A percentile compares a stretch with the other conserved stretches of the same genome.
Conservation (phyloP, 1,140 invertebrate genomes). For the Drosophila nigrodunni region DNA sequence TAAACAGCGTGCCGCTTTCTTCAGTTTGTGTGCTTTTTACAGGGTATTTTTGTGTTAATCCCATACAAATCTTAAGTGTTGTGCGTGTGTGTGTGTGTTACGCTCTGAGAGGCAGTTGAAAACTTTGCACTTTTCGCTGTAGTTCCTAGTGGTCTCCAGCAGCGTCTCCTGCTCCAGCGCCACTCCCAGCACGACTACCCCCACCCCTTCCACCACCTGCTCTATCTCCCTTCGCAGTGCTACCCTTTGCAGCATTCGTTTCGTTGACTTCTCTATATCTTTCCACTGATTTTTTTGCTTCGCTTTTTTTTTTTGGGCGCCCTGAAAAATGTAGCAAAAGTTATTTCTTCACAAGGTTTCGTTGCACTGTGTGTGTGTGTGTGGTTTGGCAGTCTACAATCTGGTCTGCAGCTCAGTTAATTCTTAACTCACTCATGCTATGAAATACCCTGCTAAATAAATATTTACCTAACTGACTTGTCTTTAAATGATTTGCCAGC, state of each 20-base stretch:
- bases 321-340: constrained; percentile 74
- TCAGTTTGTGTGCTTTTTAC: not conserved
- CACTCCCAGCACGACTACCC: not conserved
- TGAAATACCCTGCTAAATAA: not conserved
- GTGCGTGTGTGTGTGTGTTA: constrained; percentile 39
- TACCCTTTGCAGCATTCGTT: constrained; percentile 58
- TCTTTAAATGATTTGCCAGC: not conserved
- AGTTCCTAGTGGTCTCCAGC: constrained; percentile 26
- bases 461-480: not conserved
- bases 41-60: constrained; percentile 4
- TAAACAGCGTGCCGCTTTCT: not conserved
- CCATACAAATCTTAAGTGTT: not conserved
- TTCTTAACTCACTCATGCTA: constrained; percentile 28
- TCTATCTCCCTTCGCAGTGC: not conserved
- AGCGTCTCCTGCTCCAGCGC: not conserved
- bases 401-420: constrained; percentile 62
- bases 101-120: constrained; percentile 67
- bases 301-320: constrained; percentile 42
- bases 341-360: constrained; percentile 74
- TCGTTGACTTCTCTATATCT: constrained; percentile 53
- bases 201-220: not conserved
- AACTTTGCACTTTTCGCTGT: constrained; percentile 66
- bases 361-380: constrained; percentile 51
- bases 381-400: constrained; percentile 29
- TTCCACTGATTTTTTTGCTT: constrained; percentile 12